Percentiles rank a stretch among this genome's conserved stretches.
Evolutionary conservation across 2,888 invertebrate species (phyloP).

Genomic region (Tenthredo mesomela): DNA sequence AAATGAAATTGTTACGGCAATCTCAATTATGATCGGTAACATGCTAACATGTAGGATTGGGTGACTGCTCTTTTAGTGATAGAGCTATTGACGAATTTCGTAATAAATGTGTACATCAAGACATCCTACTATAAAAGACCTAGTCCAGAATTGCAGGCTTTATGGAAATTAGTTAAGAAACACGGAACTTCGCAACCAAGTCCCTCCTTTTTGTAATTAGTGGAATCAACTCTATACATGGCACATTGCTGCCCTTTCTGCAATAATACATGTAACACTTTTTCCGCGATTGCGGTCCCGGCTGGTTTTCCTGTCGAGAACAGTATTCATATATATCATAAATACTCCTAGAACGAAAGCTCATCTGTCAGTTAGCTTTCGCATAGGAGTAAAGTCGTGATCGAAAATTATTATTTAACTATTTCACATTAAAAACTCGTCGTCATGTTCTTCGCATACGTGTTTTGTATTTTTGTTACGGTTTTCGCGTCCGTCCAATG

Average conservation of each 20-base stretch:
- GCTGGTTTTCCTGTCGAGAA: background rate
- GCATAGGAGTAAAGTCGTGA: background rate
- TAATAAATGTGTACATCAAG: background rate
- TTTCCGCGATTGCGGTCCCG: background rate
- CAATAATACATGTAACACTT: background rate
- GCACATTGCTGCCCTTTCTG: background rate
- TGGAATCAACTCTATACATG: no score
- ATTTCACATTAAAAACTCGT: background rate
- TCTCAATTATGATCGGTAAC: background rate
- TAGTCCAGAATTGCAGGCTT: background rate
- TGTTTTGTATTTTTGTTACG: background rate
- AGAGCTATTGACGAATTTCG: background rate
- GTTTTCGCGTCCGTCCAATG: background rate
- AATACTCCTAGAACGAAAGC: background rate
- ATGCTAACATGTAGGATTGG: background rate
- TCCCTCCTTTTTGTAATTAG: background rate
- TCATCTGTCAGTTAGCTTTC: background rate
- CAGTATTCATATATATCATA: background rate
- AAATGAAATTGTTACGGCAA: background rate
- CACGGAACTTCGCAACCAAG: background rate
- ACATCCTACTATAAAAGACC: background rate
- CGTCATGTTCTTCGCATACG: background rate
- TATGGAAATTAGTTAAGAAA: background rate
- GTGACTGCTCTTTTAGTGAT: background rate
- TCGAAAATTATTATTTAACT: background rate